Base-by-base conservation (phyloP, 1,140 invertebrate genomes). In the Pinna nobilis region DNA sequence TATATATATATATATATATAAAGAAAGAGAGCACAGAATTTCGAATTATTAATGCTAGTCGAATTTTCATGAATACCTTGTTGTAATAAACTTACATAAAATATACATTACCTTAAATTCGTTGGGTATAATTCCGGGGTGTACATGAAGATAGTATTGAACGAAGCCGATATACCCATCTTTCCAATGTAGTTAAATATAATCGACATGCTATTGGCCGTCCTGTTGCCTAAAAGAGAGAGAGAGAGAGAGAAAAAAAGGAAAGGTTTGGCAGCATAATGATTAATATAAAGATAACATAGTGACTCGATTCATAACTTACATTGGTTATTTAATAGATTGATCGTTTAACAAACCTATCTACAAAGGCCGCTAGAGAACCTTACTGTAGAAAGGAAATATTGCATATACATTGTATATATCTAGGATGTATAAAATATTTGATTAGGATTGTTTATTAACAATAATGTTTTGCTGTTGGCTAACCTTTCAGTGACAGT, bases 81-180 rank as follows among this genome's bases (percentile, higher is more conserved):
- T 11, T 11, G 39, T 11, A 44, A 11, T 11, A 44, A 28, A 20
- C 13, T 20, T 53, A 53, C 28, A 28, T 15, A 13, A 53, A 25
- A n/a, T n/a, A n/a, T 25, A 23, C 20, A 20, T 18, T 60, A 74
- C 79, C 79, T 78, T 9, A 81, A 30, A 61, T 81, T 81, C n/a
- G 79, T 81, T 15, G 79, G 79, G 20, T 75, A 81, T n/a, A 81
- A 30, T 28, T 81, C 79, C 11, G 76, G 76, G 9, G 75, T 78
- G 32, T 67, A 81, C 23, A 81, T 25, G 41, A 75, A 78, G 13
- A 78, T 41, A 1, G 60, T 47, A 33, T 50, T 73, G 37, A 72
- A 81, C 7, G 73, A 76, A 7, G 60, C 73, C 7, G 69, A 51
- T 18, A 81, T 78, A 33, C 61, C 76, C 33, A 78, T 69, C 50